Evolutionary conservation across 2,113 vertebrate genomes (phyloP).

Genomic region (Pseudorhombus dupliciocellatus): DNA sequence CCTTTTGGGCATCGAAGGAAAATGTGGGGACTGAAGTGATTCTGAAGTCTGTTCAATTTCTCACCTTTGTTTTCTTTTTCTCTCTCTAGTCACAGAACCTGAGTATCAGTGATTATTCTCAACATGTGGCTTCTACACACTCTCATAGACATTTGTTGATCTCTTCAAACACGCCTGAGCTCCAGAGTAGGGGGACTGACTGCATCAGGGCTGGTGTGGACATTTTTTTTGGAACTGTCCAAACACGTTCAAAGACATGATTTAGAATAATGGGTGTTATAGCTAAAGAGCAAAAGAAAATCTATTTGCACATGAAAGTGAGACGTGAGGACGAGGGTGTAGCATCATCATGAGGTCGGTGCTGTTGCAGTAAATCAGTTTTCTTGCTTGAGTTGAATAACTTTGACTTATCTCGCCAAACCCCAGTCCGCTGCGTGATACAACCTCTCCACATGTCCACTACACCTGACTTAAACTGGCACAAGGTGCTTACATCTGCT

Average conservation of each 20-base stretch:
- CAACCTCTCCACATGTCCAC: slow-evolving; percentile 1
- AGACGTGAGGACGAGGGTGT: neutral
- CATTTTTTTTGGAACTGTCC: slow-evolving; percentile 34
- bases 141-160: slow-evolving; percentile 44
- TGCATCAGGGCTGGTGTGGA: slow-evolving; percentile 31
- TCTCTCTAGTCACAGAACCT: slow-evolving; percentile 25
- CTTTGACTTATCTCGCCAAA: neutral
- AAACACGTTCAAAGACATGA: slow-evolving; percentile 6
- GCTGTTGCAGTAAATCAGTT: neutral
- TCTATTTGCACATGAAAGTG: slow-evolving; percentile 41
- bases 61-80: slow-evolving; percentile 21
- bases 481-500: too few relatives aligned
- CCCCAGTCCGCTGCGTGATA: slow-evolving; percentile 15
- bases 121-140: slow-evolving; percentile 29
- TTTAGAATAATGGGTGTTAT: slow-evolving; percentile 16
- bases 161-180: slow-evolving; percentile 21
- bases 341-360: neutral
- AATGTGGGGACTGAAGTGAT: slow-evolving; percentile 55
- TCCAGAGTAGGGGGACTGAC: slow-evolving; percentile 35
- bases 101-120: slow-evolving; percentile 48
- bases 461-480: neutral
- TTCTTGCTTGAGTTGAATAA: neutral
- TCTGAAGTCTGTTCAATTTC: slow-evolving; percentile 55
- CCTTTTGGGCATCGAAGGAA: slow-evolving; percentile 67
- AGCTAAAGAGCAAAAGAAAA: slow-evolving; percentile 20